Percentiles rank a stretch among this genome's conserved stretches.
phyloP scores from a whole-genome alignment of 2,797 vertebrate genomes.

The Sparus aurata region DNA sequence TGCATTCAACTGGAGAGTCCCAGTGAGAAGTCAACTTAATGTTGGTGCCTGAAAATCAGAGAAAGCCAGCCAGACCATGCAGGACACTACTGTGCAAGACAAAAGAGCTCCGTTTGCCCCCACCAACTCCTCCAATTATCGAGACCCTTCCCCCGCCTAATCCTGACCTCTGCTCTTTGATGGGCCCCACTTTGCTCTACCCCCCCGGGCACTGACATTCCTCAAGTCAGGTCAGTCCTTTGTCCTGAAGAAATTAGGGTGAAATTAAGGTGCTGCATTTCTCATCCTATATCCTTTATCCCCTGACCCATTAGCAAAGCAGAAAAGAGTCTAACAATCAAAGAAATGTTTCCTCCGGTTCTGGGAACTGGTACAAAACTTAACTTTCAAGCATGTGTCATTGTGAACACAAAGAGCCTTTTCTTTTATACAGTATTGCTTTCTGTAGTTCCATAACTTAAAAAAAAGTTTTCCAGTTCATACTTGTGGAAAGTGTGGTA shows the following conservation, averaged over 20 bases:
- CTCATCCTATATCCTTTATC: conserved; percentile 40
- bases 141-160: conserved; percentile 80
- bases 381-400: conserved; percentile 47
- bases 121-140: conserved; percentile 81
- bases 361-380: conserved; percentile 43
- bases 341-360: conserved; percentile 15
- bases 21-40: conserved; percentile 74
- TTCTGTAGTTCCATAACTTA: conserved; percentile 53
- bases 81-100: conserved; percentile 79
- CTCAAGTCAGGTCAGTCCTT: conserved; percentile 82
- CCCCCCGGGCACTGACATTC: conserved; percentile 78
- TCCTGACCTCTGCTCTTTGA: conserved; percentile 85
- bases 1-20: conserved; percentile 33
- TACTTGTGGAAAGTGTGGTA: conserved; percentile 70
- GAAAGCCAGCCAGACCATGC: conserved; percentile 66
- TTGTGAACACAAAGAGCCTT: conserved; percentile 67
- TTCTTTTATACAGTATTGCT: conserved; percentile 66
- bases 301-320: conserved; percentile 24
- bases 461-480: conserved; percentile 60
- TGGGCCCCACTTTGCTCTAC: conserved; percentile 71
- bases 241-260: conserved; percentile 78
- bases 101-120: conserved; percentile 79
- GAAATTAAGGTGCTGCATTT: conserved; percentile 71
- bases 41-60: conserved; percentile 58
- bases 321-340: conserved; percentile 15